A percentile compares a stretch with the other conserved stretches of the same genome.
phyloP scores from a whole-genome alignment of 2,113 vertebrate species.

The Carollia perspicillata region DNA sequence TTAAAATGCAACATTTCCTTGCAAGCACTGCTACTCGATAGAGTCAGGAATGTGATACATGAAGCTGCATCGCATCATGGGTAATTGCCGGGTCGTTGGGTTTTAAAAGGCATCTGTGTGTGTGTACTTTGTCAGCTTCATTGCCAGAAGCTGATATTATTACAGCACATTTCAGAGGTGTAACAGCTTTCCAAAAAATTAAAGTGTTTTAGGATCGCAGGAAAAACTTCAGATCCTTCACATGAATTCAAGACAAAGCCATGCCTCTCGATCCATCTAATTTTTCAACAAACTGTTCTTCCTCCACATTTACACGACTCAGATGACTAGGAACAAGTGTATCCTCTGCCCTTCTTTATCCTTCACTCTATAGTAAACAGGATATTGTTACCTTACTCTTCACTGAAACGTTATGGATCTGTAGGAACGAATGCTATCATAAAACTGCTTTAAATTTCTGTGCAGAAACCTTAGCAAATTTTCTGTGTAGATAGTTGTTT shows the following conservation, averaged over 20 bases:
- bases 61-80: conserved; percentile 6
- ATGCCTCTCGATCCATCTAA: background rate
- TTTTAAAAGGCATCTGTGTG: conserved; percentile 55
- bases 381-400: background rate
- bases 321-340: background rate
- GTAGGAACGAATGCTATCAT: background rate
- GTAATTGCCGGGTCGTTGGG: conserved; percentile 37
- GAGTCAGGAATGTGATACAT: background rate
- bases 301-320: background rate
- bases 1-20: conserved; percentile 8
- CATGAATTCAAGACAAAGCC: background rate
- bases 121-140: conserved; percentile 13
- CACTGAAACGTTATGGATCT: background rate
- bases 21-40: background rate
- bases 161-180: conserved; percentile 50
- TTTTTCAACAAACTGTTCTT: background rate
- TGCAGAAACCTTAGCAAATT: background rate
- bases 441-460: conserved; percentile 12
- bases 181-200: conserved; percentile 54
- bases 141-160: conserved; percentile 41
- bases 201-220: conserved; percentile 19
- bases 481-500: conserved; percentile 4
- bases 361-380: conserved; percentile 20
- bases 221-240: conserved; percentile 8
- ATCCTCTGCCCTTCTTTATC: background rate